Conservation (phyloP, 2,888 invertebrate genomes). For the Watsonalla cultraria region DNA sequence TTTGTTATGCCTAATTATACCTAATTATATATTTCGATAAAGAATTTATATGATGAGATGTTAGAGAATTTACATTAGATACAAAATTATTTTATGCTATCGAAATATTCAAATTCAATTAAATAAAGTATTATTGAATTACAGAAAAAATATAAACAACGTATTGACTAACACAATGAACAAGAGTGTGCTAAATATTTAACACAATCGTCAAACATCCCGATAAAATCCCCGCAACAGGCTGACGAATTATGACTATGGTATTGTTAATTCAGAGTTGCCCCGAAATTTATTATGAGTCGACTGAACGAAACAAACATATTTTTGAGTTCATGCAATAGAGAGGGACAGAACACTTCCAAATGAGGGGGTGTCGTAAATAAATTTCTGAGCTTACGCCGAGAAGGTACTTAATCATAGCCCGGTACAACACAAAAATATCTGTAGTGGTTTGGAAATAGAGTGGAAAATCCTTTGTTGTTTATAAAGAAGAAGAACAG, state of each 20-base stretch:
- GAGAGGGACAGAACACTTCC: slow-evolving; percentile 48
- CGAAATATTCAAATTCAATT: not conserved
- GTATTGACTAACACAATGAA: slow-evolving; percentile 14
- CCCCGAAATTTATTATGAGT: slow-evolving; percentile 60
- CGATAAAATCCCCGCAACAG: slow-evolving; percentile 49
- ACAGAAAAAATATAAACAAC: slow-evolving; percentile 6
- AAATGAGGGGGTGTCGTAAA: slow-evolving; percentile 70
- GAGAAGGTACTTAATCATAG: slow-evolving; percentile 50
- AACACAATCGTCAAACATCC: slow-evolving; percentile 42
- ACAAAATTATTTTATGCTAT: too few relatives aligned
- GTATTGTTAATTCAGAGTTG: slow-evolving; percentile 65
- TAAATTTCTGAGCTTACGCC: slow-evolving; percentile 57
- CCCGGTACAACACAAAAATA: slow-evolving; percentile 16
- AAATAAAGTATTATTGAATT: not conserved
- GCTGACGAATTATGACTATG: slow-evolving; percentile 58
- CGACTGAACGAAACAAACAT: slow-evolving; percentile 39
- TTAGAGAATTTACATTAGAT: too few relatives aligned
- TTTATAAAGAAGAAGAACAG: slow-evolving; percentile 36
- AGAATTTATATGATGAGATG: too few relatives aligned
- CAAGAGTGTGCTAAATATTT: slow-evolving; percentile 27
- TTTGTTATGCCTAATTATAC: too few relatives aligned
- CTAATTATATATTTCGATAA: too few relatives aligned
- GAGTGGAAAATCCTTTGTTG: slow-evolving; percentile 25
- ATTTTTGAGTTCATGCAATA: slow-evolving; percentile 20
- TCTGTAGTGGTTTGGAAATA: slow-evolving; percentile 17